Evolutionary conservation across 2,113 vertebrate species (phyloP).

Genomic region (Laticauda laticaudata): DNA sequence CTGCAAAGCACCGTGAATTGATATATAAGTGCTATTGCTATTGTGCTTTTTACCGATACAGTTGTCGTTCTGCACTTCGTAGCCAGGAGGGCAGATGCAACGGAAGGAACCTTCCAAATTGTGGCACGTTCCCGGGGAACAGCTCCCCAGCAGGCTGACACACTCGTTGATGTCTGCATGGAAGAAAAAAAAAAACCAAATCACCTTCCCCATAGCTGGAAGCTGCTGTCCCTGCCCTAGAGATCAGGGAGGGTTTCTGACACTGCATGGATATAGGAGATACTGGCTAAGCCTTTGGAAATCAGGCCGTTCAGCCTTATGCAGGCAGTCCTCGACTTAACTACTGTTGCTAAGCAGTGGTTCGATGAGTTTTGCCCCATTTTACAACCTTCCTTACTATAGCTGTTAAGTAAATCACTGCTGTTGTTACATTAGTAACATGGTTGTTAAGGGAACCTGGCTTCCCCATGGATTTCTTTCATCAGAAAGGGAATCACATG

Average conservation of each 20-base stretch:
- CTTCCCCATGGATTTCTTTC: neutral
- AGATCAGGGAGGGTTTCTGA: neutral
- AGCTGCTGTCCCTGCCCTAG: neutral
- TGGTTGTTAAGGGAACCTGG: neutral
- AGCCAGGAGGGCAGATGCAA: constrained; percentile 89
- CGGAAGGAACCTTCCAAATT: constrained; percentile 93
- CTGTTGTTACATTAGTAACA: neutral
- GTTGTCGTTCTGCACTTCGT: constrained; percentile 88
- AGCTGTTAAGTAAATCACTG: neutral
- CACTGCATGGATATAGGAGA: neutral
- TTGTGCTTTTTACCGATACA: constrained; percentile 80
- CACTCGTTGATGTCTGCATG: constrained; percentile 88
- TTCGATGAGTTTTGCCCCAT: neutral
- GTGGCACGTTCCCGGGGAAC: constrained; percentile 90
- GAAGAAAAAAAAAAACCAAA: neutral
- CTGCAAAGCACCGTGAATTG: no score
- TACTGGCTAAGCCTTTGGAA: neutral
- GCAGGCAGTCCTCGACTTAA: no score
- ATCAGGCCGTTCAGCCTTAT: neutral
- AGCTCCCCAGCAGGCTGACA: constrained; percentile 80
- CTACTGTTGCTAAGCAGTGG: no score
- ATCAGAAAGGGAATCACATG: neutral
- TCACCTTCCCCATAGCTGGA: no score
- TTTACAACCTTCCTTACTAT: neutral
- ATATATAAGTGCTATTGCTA: no score